phyloP scores from a whole-genome alignment of 2,888 invertebrate genomes.

The Limnephilus auricula region DNA sequence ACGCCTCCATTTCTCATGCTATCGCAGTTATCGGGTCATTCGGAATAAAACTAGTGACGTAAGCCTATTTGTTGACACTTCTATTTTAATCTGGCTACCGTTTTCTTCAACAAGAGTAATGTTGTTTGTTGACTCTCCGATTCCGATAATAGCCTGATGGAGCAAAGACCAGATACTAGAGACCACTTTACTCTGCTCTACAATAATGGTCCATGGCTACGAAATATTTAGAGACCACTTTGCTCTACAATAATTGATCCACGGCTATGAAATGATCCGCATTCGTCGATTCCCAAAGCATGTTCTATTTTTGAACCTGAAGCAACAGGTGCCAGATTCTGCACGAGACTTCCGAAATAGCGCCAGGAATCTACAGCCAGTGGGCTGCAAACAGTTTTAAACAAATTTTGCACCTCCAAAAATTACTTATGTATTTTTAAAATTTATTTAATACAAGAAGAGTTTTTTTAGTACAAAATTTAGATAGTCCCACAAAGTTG shows the following conservation, averaged over 20 bases:
- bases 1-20: not conserved
- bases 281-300: constrained; percentile 14
- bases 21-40: not conserved
- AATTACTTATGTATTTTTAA: too few species aligned
- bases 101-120: constrained; percentile 22
- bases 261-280: not conserved
- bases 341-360: constrained; percentile 34
- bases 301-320: constrained; percentile 25
- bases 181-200: not conserved
- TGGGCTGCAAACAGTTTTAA: not conserved
- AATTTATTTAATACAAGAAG: too few species aligned
- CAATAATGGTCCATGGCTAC: not conserved
- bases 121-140: constrained; percentile 11
- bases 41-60: not conserved
- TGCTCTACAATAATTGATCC: not conserved
- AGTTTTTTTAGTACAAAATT: too few species aligned
- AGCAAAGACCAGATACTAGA: not conserved
- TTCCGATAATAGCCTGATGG: constrained; percentile 24
- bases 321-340: constrained; percentile 35
- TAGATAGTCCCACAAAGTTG: too few species aligned
- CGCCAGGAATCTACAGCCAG: not conserved
- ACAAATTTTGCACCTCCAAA: not conserved
- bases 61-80: constrained; percentile 2
- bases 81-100: constrained; percentile 7
- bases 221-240: not conserved